Conservation (phyloP, 2,888 invertebrate genomes). For the Heliconius ismenius region DNA sequence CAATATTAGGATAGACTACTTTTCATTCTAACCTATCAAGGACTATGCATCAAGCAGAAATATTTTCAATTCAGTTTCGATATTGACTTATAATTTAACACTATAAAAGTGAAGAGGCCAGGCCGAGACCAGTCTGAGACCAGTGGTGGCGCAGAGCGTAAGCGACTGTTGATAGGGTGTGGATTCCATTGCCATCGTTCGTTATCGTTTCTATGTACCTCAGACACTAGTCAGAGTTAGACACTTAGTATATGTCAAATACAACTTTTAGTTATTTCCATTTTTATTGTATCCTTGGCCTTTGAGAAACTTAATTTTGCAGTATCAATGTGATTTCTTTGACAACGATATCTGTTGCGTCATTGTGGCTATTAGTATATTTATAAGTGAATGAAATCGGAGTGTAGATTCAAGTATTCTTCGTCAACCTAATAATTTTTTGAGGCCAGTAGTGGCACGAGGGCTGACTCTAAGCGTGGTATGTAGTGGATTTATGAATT, state of each 20-base stretch:
- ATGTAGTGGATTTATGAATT: too few species aligned
- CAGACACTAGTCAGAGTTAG: too few species aligned
- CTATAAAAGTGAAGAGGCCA: not conserved
- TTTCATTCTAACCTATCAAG: not conserved
- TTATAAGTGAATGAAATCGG: not conserved
- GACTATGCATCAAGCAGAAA: not conserved
- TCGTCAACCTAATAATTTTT: too few species aligned
- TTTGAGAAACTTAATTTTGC: constrained; percentile 9
- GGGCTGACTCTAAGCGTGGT: too few species aligned
- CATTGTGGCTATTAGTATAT: not conserved
- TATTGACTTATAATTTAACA: not conserved
- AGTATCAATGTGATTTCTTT: constrained; percentile 2
- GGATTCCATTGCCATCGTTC: too few species aligned
- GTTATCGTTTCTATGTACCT: too few species aligned
- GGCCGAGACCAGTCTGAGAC: too few species aligned
- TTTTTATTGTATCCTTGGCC: constrained; percentile 4
- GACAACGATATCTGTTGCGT: not conserved
- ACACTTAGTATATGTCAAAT: too few species aligned
- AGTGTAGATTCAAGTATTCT: not conserved
- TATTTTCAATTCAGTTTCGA: not conserved
- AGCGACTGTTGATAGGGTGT: too few species aligned
- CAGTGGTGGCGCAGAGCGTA: too few species aligned
- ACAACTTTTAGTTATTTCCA: not conserved
- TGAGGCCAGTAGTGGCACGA: too few species aligned
- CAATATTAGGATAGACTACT: not conserved